Base-by-base conservation (phyloP, 2,113 vertebrate species). In the Atlantisia rogersi region DNA sequence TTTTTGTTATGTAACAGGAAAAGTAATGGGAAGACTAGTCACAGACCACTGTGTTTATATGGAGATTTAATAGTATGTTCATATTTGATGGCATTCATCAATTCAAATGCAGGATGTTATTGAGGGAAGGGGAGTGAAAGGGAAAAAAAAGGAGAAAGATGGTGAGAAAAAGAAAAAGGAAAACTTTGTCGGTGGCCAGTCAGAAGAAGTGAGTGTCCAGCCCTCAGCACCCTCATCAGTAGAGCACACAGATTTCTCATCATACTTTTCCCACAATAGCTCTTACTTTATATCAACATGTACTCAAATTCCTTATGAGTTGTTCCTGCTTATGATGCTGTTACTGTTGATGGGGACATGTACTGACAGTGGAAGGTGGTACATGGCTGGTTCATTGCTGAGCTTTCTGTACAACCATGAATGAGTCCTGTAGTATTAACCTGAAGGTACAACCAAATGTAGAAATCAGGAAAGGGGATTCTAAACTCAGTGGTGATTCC, bases 301-400 rank as follows among this genome's bases (percentile, higher is more conserved):
- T 44, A 48, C 6, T 52, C n/a, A 48, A 42, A 58, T 15, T 71
- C 29, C 15, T 58, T 40, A 17, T 74, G 19, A 6, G 0, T 53
- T 82, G 6, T 53, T 88, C 7, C 3, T 65, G 39, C 62, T 75
- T 18, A 5, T 46, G 10, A 4, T 82, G 32, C 12, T 68, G 35
- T 48, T 65, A 2, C 7, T 1, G 0, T 46, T 65, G 9, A 40
- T 73, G 35, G 26, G 24, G n/a, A 16, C 5, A 13, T 2, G 1
- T 1, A 0, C 31, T 62, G 60, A 39, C 13, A 18, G 4, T 5
- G 5, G 7, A 65, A 62, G 15, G 8, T 40, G 64, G 35, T 80
- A 21, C 7, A 1, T 1, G 2, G 15, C 50, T 52, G 22, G 15
- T 74, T 73, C 44, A 19, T 65, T 42, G 35, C 65, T 82, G 40